These are phyloP conservation scores for Cylloceria caligata DNA, from an alignment of 2,888 invertebrate genomes.

Conservation along the genomic window DNA sequence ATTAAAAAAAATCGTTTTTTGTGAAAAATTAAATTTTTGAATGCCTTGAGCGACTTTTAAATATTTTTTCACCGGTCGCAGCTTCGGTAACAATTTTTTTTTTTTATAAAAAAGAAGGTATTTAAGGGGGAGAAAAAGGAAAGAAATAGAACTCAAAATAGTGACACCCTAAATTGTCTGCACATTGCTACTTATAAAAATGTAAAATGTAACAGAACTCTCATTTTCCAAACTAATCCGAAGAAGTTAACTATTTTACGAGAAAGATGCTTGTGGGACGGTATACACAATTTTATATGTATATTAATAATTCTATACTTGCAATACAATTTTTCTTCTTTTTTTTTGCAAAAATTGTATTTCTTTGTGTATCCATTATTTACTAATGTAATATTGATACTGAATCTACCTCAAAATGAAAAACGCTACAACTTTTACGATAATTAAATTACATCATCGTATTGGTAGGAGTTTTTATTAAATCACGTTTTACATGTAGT, in stretches of 20 bases:
- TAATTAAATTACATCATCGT: background rate
- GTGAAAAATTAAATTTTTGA: no score
- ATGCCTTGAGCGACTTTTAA: no score
- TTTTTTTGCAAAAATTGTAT: conserved; percentile 12
- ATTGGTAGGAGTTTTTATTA: background rate
- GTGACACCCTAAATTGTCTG: background rate
- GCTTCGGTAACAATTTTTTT: no score
- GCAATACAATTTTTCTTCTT: conserved; percentile 13
- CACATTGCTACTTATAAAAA: conserved; percentile 22
- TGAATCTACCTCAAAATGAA: conserved; percentile 19
- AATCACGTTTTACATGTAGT: no score
- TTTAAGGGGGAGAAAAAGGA: no score
- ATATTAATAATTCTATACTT: conserved; percentile 21
- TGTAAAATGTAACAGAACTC: conserved; percentile 16
- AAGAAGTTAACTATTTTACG: conserved; percentile 32
- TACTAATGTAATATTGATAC: background rate
- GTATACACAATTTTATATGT: conserved; percentile 50
- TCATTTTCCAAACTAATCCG: conserved; percentile 14
- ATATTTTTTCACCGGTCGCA: no score
- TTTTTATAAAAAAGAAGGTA: no score
- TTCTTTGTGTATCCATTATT: background rate
- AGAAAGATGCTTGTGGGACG: conserved; percentile 17
- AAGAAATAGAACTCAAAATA: no score
- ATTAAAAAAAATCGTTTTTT: no score
- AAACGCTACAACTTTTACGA: background rate